These are phyloP conservation scores for Chromobotia macracanthus DNA, from an alignment of 2,797 vertebrate species.

Conservation along the genomic window DNA sequence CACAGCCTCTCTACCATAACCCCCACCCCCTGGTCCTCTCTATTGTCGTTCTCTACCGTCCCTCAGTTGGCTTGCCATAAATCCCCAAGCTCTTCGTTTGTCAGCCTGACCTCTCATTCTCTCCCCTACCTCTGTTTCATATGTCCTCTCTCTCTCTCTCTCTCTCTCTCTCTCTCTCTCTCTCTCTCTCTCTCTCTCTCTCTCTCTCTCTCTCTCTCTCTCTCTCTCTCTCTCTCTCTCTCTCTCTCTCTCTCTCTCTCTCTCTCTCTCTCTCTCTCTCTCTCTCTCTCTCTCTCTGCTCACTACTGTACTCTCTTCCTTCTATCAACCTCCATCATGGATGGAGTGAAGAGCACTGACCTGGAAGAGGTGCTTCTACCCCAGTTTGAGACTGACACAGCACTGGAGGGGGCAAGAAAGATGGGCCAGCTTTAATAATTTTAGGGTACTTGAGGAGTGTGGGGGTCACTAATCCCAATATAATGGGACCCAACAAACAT, in stretches of 20 bases:
- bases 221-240: not conserved
- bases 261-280: not conserved
- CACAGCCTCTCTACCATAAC: not conserved
- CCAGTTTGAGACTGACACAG: constrained; percentile 42
- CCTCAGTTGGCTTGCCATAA: constrained; percentile 35
- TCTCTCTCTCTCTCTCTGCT: not conserved
- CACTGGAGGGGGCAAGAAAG: constrained; percentile 22
- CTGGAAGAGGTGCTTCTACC: constrained; percentile 59
- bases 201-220: not conserved
- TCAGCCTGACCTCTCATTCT: constrained; percentile 29
- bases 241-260: not conserved
- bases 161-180: not conserved
- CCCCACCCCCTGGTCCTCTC: constrained; percentile 16
- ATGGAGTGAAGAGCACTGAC: constrained; percentile 56
- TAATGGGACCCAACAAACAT: not conserved
- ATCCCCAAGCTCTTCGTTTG: constrained; percentile 33
- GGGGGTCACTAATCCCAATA: constrained; percentile 25
- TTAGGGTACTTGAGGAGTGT: constrained; percentile 11
- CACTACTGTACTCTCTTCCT: constrained; percentile 11
- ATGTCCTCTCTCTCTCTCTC: not conserved
- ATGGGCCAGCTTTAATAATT: constrained; percentile 31
- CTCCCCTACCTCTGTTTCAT: constrained; percentile 2
- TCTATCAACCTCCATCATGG: constrained; percentile 16
- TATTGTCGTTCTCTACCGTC: constrained; percentile 39
- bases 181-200: not conserved